phyloP scores from a whole-genome alignment of 2,888 invertebrate species.

The Hemicrepidius hirtus region DNA sequence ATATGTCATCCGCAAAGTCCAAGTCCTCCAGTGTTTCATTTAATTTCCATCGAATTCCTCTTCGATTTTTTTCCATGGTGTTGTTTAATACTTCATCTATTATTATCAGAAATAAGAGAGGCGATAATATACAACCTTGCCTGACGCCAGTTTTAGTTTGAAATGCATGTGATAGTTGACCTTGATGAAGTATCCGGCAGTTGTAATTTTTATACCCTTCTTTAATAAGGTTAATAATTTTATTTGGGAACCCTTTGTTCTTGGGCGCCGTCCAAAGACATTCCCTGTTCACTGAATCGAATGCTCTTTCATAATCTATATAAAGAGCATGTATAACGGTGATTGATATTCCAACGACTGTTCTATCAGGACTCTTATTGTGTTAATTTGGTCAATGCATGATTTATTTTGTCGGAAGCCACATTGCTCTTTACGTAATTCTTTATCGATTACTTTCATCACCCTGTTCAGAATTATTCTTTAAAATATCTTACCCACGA shows the following conservation, averaged over 20 bases:
- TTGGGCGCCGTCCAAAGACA: not conserved
- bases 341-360: not conserved
- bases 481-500: constrained; percentile 4
- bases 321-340: not conserved
- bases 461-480: constrained; percentile 10
- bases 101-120: not conserved
- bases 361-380: not conserved
- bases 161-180: not conserved
- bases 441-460: not conserved
- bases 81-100: not conserved
- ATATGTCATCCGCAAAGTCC: not conserved
- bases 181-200: not conserved
- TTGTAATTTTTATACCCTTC: not conserved
- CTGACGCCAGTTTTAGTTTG: not conserved
- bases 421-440: not conserved
- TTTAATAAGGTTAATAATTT: constrained; percentile 5
- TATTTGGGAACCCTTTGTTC: constrained; percentile 1
- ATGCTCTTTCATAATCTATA: not conserved
- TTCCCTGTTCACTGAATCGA: not conserved
- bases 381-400: constrained; percentile 4
- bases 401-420: not conserved
- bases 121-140: not conserved
- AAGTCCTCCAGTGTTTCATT: not conserved
- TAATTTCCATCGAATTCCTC: not conserved
- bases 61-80: not conserved